These are phyloP conservation scores for Agonopterix heracliana DNA, from an alignment of 2,888 invertebrate species.

Conservation along the genomic window DNA sequence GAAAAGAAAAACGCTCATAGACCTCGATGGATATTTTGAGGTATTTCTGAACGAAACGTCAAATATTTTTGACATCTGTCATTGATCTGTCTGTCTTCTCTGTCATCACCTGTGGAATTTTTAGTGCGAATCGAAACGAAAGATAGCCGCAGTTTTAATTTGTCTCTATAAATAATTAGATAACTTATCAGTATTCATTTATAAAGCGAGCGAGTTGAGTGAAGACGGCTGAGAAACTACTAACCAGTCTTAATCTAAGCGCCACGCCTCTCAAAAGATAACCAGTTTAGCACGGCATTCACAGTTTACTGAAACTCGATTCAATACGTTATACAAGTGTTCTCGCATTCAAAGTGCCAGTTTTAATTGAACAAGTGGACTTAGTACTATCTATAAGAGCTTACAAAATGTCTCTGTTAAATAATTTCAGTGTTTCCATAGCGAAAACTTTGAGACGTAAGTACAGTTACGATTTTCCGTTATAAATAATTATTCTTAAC, in stretches of 20 bases:
- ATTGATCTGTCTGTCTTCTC: too few species aligned
- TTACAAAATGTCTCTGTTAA: conserved; percentile 54
- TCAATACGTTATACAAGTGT: neutral
- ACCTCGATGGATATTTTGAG: too few species aligned
- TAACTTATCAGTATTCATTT: conserved; percentile 27
- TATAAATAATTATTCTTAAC: neutral
- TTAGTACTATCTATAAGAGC: conserved; percentile 10
- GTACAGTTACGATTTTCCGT: conserved; percentile 25
- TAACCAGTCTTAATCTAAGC: conserved; percentile 29
- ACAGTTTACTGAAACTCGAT: neutral
- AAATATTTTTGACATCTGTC: too few species aligned
- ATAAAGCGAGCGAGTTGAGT: neutral
- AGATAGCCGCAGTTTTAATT: too few species aligned
- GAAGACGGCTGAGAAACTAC: conserved; percentile 5
- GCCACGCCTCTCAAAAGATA: conserved; percentile 42
- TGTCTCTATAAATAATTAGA: conserved; percentile 2
- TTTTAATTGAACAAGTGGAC: conserved; percentile 12
- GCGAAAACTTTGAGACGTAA: conserved; percentile 58
- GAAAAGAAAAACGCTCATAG: too few species aligned
- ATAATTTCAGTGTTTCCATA: conserved; percentile 60
- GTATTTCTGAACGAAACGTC: too few species aligned
- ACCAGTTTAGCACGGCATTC: conserved; percentile 11
- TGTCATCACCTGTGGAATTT: too few species aligned
- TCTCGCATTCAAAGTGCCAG: neutral
- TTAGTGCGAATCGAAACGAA: too few species aligned